Evolutionary conservation across 2,797 vertebrate species (phyloP).

Genomic region (Danio tinwini): DNA sequence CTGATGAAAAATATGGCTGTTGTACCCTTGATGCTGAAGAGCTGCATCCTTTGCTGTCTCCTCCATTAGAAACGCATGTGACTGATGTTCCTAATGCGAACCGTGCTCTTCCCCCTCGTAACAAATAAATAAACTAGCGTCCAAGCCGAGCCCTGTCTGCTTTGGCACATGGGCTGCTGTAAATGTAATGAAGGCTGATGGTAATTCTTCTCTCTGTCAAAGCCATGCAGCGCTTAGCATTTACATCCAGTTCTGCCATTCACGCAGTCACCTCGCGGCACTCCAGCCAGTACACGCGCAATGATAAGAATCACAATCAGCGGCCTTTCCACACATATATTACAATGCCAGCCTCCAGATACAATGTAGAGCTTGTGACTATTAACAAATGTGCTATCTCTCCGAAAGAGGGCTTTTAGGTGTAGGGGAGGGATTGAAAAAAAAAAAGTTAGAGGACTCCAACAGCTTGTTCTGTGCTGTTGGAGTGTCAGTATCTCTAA

Average conservation of each 20-base stretch:
- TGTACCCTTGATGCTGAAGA: conserved; percentile 35
- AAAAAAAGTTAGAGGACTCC: conserved; percentile 49
- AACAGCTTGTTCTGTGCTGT: conserved; percentile 43
- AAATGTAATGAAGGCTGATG: conserved; percentile 80
- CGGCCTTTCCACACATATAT: conserved; percentile 74
- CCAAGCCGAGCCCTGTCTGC: conserved; percentile 57
- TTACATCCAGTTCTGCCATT: conserved; percentile 78
- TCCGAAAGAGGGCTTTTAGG: conserved; percentile 67
- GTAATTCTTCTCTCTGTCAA: conserved; percentile 79
- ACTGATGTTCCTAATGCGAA: conserved; percentile 53
- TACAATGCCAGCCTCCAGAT: conserved; percentile 71
- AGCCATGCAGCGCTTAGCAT: conserved; percentile 78
- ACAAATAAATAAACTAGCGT: conserved; percentile 71
- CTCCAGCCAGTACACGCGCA: conserved; percentile 50
- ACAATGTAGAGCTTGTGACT: conserved; percentile 68
- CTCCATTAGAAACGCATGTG: conserved; percentile 26
- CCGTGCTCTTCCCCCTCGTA: conserved; percentile 64
- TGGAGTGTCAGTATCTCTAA: conserved; percentile 60
- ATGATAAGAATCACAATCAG: conserved; percentile 82
- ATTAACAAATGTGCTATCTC: conserved; percentile 75
- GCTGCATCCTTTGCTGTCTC: conserved; percentile 32
- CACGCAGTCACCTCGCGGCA: conserved; percentile 56
- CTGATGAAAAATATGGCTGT: conserved; percentile 42
- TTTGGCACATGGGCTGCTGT: conserved; percentile 58
- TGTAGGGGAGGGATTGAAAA: conserved; percentile 58